Evolutionary conservation across 2,888 invertebrate genomes (phyloP).

Genomic region (Pseudanteris insignis): DNA sequence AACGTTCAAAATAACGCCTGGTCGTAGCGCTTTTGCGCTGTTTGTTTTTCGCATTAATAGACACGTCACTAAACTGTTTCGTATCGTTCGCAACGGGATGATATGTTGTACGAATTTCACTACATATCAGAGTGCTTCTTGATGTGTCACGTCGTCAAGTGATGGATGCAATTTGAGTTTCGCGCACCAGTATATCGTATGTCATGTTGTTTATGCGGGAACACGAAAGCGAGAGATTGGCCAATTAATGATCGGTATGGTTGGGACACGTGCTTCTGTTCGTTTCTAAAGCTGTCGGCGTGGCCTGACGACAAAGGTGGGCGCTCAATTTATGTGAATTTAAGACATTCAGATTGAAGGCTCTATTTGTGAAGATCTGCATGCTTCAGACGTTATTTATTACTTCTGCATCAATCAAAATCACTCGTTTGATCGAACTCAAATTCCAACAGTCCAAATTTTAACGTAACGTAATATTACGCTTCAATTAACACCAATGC

Average conservation of each 20-base stretch:
- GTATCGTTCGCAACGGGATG: constrained; percentile 7
- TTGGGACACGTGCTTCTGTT: constrained; percentile 39
- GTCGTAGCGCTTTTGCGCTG: no score
- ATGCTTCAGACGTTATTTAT: constrained; percentile 22
- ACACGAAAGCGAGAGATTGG: constrained; percentile 43
- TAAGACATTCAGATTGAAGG: constrained; percentile 36
- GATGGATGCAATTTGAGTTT: constrained; percentile 37
- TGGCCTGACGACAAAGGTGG: constrained; percentile 26
- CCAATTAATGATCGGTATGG: constrained; percentile 45
- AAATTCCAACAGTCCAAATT: no score
- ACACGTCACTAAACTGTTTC: constrained; percentile 16
- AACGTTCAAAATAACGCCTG: constrained; percentile 6
- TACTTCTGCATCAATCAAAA: constrained; percentile 7
- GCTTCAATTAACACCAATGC: no score
- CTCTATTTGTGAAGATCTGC: constrained; percentile 20
- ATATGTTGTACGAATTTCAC: constrained; percentile 25
- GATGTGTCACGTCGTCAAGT: constrained; percentile 34
- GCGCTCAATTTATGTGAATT: constrained; percentile 33
- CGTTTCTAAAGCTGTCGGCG: constrained; percentile 37
- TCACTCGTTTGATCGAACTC: no score
- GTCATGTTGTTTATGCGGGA: constrained; percentile 39
- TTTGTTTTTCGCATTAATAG: constrained; percentile 16
- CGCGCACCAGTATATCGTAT: constrained; percentile 35
- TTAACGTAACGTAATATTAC: no score
- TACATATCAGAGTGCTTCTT: constrained; percentile 38